Evolutionary conservation across 2,797 vertebrate species (phyloP).

Genomic region (Gambusia yucatana): DNA sequence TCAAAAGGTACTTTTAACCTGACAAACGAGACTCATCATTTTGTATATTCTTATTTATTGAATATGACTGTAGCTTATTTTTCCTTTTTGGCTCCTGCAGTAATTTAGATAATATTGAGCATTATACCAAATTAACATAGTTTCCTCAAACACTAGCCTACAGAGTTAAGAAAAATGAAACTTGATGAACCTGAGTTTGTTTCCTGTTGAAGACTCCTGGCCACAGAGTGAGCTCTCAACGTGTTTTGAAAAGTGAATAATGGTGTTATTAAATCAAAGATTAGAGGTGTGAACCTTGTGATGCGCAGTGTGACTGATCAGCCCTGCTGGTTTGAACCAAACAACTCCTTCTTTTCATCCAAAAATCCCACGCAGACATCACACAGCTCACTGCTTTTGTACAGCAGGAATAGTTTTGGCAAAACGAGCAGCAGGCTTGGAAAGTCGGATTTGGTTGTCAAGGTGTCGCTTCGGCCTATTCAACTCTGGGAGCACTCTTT

Average conservation of each 20-base stretch:
- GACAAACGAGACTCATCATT: neutral
- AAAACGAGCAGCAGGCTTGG: slow-evolving; percentile 21
- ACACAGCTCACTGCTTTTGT: neutral
- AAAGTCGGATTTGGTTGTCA: slow-evolving; percentile 42
- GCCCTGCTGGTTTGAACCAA: neutral
- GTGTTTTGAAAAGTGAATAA: slow-evolving; percentile 3
- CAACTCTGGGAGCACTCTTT: slow-evolving; percentile 5
- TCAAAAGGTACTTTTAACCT: neutral
- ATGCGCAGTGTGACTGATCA: slow-evolving; percentile 37
- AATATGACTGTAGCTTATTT: neutral
- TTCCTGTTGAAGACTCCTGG: neutral
- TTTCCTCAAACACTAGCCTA: neutral
- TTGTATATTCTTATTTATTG: neutral
- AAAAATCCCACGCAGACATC: slow-evolving; percentile 14
- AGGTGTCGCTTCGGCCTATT: slow-evolving; percentile 30
- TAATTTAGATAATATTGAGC: neutral
- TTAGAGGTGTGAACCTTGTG: slow-evolving; percentile 36
- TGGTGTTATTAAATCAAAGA: neutral
- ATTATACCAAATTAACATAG: neutral
- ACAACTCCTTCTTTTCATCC: neutral
- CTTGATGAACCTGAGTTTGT: neutral
- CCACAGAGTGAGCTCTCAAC: neutral
- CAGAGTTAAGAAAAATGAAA: neutral
- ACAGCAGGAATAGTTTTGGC: slow-evolving; percentile 2
- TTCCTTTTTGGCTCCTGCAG: neutral